Evolutionary conservation across 2,888 invertebrate genomes (phyloP).

Genomic region (Tachina lurida): DNA sequence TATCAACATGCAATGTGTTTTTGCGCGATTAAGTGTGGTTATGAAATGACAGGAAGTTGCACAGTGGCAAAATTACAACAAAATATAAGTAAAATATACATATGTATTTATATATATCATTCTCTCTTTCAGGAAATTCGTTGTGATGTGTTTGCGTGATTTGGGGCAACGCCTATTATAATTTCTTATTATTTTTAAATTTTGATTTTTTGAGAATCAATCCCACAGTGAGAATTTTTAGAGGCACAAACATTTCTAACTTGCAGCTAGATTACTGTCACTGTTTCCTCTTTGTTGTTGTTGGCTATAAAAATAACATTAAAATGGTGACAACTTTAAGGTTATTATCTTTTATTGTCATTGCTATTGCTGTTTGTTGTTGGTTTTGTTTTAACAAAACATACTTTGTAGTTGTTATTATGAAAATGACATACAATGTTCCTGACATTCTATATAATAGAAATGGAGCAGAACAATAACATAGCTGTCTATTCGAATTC

Average conservation of each 20-base stretch:
- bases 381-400: constrained; percentile 40
- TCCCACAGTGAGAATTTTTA: constrained; percentile 12
- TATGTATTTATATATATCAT: no score
- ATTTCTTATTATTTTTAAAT: no score
- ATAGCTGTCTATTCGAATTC: background rate
- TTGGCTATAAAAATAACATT: constrained; percentile 47
- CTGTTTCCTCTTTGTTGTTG: constrained; percentile 31
- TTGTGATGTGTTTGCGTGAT: no score
- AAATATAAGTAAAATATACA: background rate
- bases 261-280: constrained; percentile 21
- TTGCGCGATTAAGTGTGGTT: background rate
- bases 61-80: constrained; percentile 9
- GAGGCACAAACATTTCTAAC: constrained; percentile 48
- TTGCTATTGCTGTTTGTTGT: constrained; percentile 62
- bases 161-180: no score
- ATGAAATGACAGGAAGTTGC: background rate
- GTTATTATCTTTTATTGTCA: constrained; percentile 56
- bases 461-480: background rate
- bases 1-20: constrained; percentile 6
- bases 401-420: constrained; percentile 53
- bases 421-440: constrained; percentile 57
- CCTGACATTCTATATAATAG: constrained; percentile 42
- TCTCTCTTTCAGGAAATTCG: no score
- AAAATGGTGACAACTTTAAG: constrained; percentile 67
- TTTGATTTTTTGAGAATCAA: no score